These are phyloP conservation scores for Penelope pileata DNA, from an alignment of 2,113 vertebrate species.

Conservation along the genomic window DNA sequence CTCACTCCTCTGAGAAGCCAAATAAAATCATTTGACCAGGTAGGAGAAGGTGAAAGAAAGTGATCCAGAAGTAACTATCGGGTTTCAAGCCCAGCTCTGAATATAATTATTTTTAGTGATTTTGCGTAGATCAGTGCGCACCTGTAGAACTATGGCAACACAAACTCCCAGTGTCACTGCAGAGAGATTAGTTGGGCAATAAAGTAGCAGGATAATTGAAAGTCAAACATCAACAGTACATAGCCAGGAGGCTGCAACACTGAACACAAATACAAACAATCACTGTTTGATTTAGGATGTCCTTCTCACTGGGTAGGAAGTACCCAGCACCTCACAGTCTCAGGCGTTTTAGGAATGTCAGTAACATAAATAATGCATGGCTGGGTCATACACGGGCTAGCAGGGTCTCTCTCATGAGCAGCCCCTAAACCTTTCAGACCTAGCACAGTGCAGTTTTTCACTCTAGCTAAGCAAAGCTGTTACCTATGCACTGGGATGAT, in stretches of 20 bases:
- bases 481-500: background rate
- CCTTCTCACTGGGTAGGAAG: background rate
- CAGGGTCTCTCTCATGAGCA: background rate
- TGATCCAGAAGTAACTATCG: background rate
- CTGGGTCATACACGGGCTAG: background rate
- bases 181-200: background rate
- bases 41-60: background rate
- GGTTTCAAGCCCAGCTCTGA: conserved; percentile 1
- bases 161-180: background rate
- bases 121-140: background rate
- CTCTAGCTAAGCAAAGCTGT: background rate
- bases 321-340: background rate
- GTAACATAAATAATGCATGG: background rate
- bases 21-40: background rate
- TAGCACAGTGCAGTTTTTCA: background rate
- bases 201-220: background rate
- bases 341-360: background rate
- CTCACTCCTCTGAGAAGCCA: background rate
- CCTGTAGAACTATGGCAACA: background rate
- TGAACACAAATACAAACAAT: background rate
- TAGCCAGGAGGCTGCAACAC: background rate
- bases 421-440: background rate
- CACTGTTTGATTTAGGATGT: background rate
- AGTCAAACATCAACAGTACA: background rate
- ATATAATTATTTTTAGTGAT: background rate